Evolutionary conservation across 1,140 invertebrate genomes (phyloP).

Genomic region (Bombus impatiens): DNA sequence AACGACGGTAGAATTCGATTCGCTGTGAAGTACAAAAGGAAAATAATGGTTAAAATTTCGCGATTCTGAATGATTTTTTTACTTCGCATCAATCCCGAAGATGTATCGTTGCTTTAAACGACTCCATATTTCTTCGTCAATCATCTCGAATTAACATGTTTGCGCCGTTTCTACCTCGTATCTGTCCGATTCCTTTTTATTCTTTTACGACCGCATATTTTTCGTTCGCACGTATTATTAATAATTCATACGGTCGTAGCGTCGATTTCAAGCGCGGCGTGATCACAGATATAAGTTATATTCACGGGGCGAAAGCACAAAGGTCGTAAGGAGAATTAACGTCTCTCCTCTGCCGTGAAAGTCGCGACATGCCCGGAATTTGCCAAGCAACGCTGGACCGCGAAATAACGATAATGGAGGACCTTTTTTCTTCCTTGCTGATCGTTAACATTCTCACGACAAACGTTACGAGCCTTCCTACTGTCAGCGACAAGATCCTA

Average conservation of each 20-base stretch:
- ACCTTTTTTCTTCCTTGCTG: background rate
- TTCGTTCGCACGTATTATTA: slow-evolving; percentile 14
- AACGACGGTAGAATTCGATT: slow-evolving; percentile 9
- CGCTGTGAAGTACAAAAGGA: background rate
- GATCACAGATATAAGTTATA: slow-evolving; percentile 43
- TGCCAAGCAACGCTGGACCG: slow-evolving; percentile 7
- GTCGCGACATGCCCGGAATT: slow-evolving; percentile 47
- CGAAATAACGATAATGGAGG: slow-evolving; percentile 32
- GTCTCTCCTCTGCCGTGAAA: slow-evolving; percentile 4
- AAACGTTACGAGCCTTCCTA: background rate
- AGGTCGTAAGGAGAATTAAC: slow-evolving; percentile 60
- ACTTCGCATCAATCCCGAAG: background rate
- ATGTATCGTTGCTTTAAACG: background rate
- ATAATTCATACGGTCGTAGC: slow-evolving; percentile 45
- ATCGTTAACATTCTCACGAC: slow-evolving; percentile 3
- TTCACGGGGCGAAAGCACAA: slow-evolving; percentile 25
- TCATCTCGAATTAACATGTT: slow-evolving; percentile 9
- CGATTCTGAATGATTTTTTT: background rate
- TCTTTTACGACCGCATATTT: background rate
- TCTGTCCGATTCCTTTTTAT: background rate
- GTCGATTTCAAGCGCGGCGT: slow-evolving; percentile 49
- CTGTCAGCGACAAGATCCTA: background rate
- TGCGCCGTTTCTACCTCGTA: background rate
- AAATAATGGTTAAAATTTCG: background rate
- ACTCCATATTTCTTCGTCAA: background rate